A percentile compares a stretch with the other conserved stretches of the same genome.
phyloP scores from a whole-genome alignment of 2,888 invertebrate genomes.

The Mythimna impura region DNA sequence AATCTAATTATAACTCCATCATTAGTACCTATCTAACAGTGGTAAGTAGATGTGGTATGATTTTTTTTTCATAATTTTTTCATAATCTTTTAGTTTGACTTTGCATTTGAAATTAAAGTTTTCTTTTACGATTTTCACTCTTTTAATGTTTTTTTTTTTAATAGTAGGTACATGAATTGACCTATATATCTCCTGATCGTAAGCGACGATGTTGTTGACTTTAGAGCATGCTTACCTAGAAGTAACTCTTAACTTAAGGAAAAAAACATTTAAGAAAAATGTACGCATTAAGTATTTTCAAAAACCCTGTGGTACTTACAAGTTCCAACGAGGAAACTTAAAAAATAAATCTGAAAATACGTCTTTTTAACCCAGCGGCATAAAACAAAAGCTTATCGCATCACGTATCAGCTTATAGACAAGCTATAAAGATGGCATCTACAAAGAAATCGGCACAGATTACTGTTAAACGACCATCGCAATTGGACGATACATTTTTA shows the following conservation, averaged over 20 bases:
- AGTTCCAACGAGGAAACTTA: neutral
- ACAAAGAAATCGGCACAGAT: constrained; percentile 85
- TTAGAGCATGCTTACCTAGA: too few species aligned
- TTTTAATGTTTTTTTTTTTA: too few species aligned
- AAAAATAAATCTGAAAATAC: constrained; percentile 10
- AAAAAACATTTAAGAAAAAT: too few species aligned
- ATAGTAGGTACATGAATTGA: too few species aligned
- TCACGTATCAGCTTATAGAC: constrained; percentile 70
- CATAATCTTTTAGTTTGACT: too few species aligned
- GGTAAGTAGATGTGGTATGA: neutral
- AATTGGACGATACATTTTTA: constrained; percentile 77
- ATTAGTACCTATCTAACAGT: neutral
- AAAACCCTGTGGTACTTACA: neutral
- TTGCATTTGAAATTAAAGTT: too few species aligned
- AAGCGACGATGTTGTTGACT: too few species aligned
- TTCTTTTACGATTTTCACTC: neutral
- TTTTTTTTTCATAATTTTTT: neutral
- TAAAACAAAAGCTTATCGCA: constrained; percentile 65
- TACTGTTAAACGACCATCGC: constrained; percentile 75
- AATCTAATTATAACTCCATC: constrained; percentile 36
- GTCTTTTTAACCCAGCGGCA: constrained; percentile 54
- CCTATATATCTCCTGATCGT: too few species aligned
- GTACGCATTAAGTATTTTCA: neutral
- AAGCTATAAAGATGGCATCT: constrained; percentile 85
- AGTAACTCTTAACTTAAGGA: too few species aligned